phyloP scores from a whole-genome alignment of 92 coral and sea anemone genomes.

The Muricea muricata region DNA sequence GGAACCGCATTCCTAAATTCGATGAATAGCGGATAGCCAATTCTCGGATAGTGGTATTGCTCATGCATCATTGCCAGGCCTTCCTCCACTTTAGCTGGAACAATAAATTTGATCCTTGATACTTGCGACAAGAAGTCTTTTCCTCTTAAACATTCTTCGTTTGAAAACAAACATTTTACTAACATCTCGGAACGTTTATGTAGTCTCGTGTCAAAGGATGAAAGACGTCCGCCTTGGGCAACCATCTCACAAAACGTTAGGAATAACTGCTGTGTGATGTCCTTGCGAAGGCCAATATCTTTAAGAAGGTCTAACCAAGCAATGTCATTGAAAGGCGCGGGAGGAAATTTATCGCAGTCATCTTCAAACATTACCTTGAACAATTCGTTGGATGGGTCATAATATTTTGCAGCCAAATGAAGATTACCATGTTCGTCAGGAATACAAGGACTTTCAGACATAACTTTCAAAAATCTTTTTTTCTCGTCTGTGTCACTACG shows the following conservation, averaged over 20 bases:
- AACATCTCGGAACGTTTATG: constrained; percentile 71
- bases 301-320: constrained; percentile 54
- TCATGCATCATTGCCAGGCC: constrained; percentile 70
- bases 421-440: constrained; percentile 71
- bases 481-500: not conserved
- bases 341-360: not conserved
- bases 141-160: constrained; percentile 71
- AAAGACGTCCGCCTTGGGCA: not conserved
- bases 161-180: constrained; percentile 71
- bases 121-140: constrained; percentile 75
- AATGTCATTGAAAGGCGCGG: not conserved
- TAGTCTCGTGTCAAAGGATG: constrained; percentile 27
- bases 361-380: constrained; percentile 51
- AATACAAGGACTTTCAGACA: constrained; percentile 75
- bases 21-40: constrained; percentile 73
- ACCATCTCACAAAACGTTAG: constrained; percentile 33
- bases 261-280: not conserved
- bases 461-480: constrained; percentile 33
- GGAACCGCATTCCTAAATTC: constrained; percentile 85
- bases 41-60: constrained; percentile 65
- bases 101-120: constrained; percentile 84
- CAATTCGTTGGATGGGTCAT: constrained; percentile 10
- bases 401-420: not conserved
- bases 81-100: constrained; percentile 65
- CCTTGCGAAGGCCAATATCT: constrained; percentile 6